Evolutionary conservation across 2,797 vertebrate genomes (phyloP).

Genomic region (Falco berigora): DNA sequence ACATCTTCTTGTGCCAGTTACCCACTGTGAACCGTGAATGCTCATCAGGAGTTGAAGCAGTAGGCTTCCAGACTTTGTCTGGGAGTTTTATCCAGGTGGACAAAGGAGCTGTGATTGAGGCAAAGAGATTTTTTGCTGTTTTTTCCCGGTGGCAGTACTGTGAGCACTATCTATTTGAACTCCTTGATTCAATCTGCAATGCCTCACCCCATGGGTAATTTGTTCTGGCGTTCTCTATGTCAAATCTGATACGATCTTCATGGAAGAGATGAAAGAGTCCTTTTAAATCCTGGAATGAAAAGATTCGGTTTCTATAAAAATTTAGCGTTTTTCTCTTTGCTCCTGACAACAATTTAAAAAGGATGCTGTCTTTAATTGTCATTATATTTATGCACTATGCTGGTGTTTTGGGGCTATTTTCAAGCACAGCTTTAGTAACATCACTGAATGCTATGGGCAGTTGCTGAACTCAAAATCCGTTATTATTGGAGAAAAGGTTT

Average conservation of each 20-base stretch:
- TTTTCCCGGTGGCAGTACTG: background rate
- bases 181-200: background rate
- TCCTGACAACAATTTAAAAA: background rate
- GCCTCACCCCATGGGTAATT: background rate
- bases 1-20: background rate
- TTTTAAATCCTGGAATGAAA: background rate
- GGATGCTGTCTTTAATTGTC: background rate
- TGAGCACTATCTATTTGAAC: constrained; percentile 1
- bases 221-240: background rate
- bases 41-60: constrained; percentile 29
- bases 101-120: constrained; percentile 55
- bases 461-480: background rate
- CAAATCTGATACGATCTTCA: background rate
- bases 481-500: background rate
- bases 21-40: constrained; percentile 21
- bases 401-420: background rate
- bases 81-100: constrained; percentile 34
- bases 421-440: background rate
- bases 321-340: background rate
- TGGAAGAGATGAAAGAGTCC: background rate
- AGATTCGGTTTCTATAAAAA: background rate
- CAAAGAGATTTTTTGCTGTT: background rate
- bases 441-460: background rate
- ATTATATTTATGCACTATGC: background rate
- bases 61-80: background rate